Conservation (phyloP, 2,113 vertebrate species). For the Budorcas taxicolor region DNA sequence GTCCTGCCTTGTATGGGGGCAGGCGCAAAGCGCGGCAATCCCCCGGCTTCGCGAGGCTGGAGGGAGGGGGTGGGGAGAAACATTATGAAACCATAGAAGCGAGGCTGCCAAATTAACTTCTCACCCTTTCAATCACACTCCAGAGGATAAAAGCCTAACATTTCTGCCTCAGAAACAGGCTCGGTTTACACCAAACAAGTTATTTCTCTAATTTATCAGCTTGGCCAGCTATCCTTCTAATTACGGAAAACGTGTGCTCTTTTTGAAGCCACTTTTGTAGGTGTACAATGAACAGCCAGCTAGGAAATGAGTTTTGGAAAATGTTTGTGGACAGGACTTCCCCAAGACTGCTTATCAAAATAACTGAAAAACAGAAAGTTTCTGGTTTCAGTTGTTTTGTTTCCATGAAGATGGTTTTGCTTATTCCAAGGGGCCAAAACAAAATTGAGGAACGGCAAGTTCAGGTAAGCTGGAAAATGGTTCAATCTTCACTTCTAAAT, state of each 20-base stretch:
- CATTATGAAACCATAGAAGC: conserved; percentile 97
- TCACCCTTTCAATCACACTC: conserved; percentile 99
- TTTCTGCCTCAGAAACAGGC: conserved; percentile 89
- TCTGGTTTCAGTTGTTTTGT: neutral
- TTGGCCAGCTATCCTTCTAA: conserved; percentile 77
- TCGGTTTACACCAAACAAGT: conserved; percentile 85
- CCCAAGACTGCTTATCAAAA: conserved; percentile 23
- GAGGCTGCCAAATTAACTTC: conserved; percentile 99
- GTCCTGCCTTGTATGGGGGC: conserved; percentile 91
- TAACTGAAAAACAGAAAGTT: neutral
- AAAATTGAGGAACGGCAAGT: neutral
- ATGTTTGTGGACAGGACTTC: neutral
- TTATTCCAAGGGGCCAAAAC: neutral
- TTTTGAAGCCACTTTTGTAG: conserved; percentile 50
- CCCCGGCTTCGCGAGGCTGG: conserved; percentile 78
- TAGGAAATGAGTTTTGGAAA: neutral
- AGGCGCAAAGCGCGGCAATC: conserved; percentile 84
- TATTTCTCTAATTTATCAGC: conserved; percentile 85
- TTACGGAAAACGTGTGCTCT: conserved; percentile 70
- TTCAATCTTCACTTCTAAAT: conserved; percentile 41
- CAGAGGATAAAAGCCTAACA: conserved; percentile 93
- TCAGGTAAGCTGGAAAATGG: neutral
- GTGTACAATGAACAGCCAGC: neutral
- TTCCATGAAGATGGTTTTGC: neutral
- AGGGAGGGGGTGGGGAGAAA: conserved; percentile 83